Percentiles rank a stretch among this genome's conserved stretches.
Evolutionary conservation across 1,140 invertebrate species (phyloP).

Genomic region (Portunus trituberculatus): DNA sequence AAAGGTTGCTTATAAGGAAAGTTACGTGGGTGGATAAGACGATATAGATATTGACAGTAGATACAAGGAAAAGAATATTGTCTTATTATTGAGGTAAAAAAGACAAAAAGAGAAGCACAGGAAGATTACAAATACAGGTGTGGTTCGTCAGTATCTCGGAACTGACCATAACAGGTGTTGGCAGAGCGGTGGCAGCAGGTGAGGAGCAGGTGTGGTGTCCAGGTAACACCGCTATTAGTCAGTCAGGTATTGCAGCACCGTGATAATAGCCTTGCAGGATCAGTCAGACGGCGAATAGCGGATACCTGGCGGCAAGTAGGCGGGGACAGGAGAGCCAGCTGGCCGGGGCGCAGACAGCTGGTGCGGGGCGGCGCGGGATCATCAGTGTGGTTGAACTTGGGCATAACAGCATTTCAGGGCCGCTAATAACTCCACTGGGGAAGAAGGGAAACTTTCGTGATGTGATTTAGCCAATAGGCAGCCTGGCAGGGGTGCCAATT

Average conservation of each 20-base stretch:
- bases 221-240: too few relatives aligned
- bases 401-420: constrained; percentile 63
- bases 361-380: constrained; percentile 9
- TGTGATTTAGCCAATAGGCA: constrained; percentile 65
- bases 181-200: too few relatives aligned
- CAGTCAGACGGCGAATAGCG: background rate
- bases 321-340: background rate
- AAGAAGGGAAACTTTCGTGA: constrained; percentile 68
- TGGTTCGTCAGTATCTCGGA: too few relatives aligned
- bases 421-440: constrained; percentile 53
- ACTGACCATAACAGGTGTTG: too few relatives aligned
- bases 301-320: background rate
- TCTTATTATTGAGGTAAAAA: too few relatives aligned
- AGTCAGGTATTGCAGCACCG: too few relatives aligned
- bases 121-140: too few relatives aligned
- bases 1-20: background rate
- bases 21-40: background rate
- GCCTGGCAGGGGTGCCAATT: constrained; percentile 24
- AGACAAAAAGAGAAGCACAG: too few relatives aligned
- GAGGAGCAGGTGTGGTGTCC: too few relatives aligned
- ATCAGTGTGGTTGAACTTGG: constrained; percentile 62
- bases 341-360: constrained; percentile 4
- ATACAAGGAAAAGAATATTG: too few relatives aligned
- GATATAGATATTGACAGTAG: too few relatives aligned
- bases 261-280: too few relatives aligned